A percentile compares a stretch with the other conserved stretches of the same genome.
These are phyloP conservation scores for Xenops minutus DNA, from an alignment of 2,797 vertebrate genomes.

Conservation along the genomic window DNA sequence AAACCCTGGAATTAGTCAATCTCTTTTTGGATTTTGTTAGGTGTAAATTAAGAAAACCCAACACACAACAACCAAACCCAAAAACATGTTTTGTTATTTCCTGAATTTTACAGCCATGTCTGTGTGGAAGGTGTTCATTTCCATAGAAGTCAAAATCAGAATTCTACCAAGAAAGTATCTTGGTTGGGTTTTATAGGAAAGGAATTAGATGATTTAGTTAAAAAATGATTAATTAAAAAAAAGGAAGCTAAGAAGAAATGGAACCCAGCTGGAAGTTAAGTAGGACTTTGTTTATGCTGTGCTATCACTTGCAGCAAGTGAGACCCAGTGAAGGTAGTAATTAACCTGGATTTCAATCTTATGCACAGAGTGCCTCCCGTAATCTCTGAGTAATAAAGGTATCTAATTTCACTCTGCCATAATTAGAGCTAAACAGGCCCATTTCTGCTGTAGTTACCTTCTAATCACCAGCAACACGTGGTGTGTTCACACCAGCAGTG, in stretches of 20 bases:
- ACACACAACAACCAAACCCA: not conserved
- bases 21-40: not conserved
- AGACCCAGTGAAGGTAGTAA: not conserved
- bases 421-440: conserved; percentile 11
- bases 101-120: not conserved
- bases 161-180: not conserved
- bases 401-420: not conserved
- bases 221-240: not conserved
- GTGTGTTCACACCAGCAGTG: not conserved
- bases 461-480: not conserved
- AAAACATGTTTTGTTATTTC: not conserved
- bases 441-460: not conserved
- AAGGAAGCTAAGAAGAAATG: not conserved
- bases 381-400: not conserved
- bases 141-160: not conserved
- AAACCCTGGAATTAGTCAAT: not conserved
- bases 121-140: not conserved
- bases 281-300: not conserved
- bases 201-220: not conserved
- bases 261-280: not conserved
- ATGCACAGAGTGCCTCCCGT: not conserved
- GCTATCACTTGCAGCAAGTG: not conserved
- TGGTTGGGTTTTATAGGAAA: not conserved
- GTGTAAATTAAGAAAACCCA: not conserved
- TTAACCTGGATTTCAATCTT: conserved; percentile 32